Conservation (phyloP, 2,797 vertebrate genomes). For the Loris lydekkerianus region DNA sequence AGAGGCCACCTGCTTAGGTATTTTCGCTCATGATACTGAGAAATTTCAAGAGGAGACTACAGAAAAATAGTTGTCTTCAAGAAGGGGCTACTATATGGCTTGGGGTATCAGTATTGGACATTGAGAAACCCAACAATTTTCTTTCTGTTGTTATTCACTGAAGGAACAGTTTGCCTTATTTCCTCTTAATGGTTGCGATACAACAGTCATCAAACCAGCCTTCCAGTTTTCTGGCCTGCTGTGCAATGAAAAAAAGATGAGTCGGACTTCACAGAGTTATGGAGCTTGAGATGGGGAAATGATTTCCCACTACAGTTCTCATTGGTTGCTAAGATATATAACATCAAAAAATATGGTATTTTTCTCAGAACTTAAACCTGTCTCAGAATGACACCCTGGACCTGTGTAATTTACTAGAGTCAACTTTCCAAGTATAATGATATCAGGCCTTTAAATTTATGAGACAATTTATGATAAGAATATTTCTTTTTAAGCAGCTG, state of each 20-base stretch:
- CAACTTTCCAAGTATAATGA: conserved; percentile 62
- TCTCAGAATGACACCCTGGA: conserved; percentile 53
- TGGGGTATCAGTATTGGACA: neutral
- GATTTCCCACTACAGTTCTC: conserved; percentile 53
- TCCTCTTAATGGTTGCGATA: conserved; percentile 64
- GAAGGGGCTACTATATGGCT: neutral
- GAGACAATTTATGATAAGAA: conserved; percentile 39
- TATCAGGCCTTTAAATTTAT: conserved; percentile 68
- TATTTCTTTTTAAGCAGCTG: conserved; percentile 62
- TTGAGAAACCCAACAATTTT: conserved; percentile 67
- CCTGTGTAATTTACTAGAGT: conserved; percentile 62
- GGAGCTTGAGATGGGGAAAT: conserved; percentile 52
- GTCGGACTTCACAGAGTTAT: conserved; percentile 60
- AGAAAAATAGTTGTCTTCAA: conserved; percentile 36
- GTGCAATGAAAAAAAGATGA: conserved; percentile 76
- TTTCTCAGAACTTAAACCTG: conserved; percentile 38
- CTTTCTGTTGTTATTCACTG: conserved; percentile 60
- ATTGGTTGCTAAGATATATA: conserved; percentile 70
- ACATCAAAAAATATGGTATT: conserved; percentile 42
- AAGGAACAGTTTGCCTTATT: conserved; percentile 65
- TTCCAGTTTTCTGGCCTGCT: conserved; percentile 70
- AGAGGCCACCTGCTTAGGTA: neutral
- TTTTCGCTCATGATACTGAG: conserved; percentile 26
- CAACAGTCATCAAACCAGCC: conserved; percentile 20
- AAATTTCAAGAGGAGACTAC: conserved; percentile 33